Evolutionary conservation across 2,797 vertebrate species (phyloP), one percentile per base, ranked within the genome.

Genomic region (Gadopsis bispinosus): DNA sequence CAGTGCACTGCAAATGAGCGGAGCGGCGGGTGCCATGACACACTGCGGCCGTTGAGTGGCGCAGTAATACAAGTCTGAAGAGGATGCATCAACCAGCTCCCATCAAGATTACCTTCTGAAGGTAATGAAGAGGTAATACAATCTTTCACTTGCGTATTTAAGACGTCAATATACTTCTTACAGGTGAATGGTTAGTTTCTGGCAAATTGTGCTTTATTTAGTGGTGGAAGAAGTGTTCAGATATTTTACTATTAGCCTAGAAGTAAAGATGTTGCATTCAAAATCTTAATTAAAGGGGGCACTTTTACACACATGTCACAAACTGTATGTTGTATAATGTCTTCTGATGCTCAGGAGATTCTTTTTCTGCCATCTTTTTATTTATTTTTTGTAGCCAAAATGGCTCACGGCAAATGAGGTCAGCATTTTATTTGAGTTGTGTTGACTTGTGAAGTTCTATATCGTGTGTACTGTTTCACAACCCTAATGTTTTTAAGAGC

Each of bases 11-110:
- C 5, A 31, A 9, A 11, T 17, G 26, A 0, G 0, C 1, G 0
- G 4, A 16, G 0, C 1, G 0, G 4, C 16, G 3, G 41, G 0
- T 69, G 45, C 41, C 0, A 3, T 69, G 33, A 65, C 54, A 1
- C 7, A 1, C 14, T 4, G 0, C 2, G 37, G 22, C 76, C 86
- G n/a, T 73, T 59, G 75, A 85, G 9, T 55, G 73, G 47, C 12
- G 76, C 17, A 0, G 0, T 33, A 26, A 45, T 12, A 22, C 22
- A 37, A 47, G 2, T 31, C n/a, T 48, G 3, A 29, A 16, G 35
- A n/a, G 29, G n/a, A 7, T 26, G 43, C 0, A 14, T 45, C 35
- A 35, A 41, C 0, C 3, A 5, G n/a, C 11, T 33, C 22, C 11
- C 7, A 37, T 22, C 7, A 9, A n/a, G 19, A 10, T 67, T 20